Evolutionary conservation across 2,113 vertebrate genomes (phyloP).

Genomic region (Albula glossodonta): DNA sequence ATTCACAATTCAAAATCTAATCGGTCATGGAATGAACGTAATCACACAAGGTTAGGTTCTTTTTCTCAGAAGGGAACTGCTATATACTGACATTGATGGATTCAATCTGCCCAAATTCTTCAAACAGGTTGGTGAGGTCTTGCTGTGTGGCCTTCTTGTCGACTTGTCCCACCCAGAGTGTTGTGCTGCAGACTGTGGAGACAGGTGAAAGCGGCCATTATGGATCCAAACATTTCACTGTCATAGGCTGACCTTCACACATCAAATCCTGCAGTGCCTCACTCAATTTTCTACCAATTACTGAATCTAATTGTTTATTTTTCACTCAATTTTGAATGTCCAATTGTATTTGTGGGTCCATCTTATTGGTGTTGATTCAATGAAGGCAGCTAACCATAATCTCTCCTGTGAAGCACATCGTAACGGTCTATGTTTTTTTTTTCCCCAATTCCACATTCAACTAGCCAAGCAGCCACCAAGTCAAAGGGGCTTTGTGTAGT

Average conservation of each 20-base stretch:
- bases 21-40: not conserved
- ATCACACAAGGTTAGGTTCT: not conserved
- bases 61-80: not conserved
- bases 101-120: constrained; percentile 98
- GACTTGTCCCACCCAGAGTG: constrained; percentile 97
- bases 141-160: constrained; percentile 98
- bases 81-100: constrained; percentile 91
- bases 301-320: too few species aligned
- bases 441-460: too few species aligned
- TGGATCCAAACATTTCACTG: not conserved
- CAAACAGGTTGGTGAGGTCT: constrained; percentile 96
- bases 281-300: too few species aligned
- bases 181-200: constrained; percentile 91
- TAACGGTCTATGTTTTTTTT: too few species aligned
- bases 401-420: too few species aligned
- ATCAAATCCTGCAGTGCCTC: not conserved
- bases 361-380: too few species aligned
- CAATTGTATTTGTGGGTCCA: too few species aligned
- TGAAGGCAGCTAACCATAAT: too few species aligned
- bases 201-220: not conserved
- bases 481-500: too few species aligned
- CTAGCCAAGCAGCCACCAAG: too few species aligned
- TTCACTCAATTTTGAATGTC: too few species aligned
- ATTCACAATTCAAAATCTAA: not conserved
- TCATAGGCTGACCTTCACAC: not conserved